Conservation (phyloP, 1,140 invertebrate genomes). For the Achroia grisella region DNA sequence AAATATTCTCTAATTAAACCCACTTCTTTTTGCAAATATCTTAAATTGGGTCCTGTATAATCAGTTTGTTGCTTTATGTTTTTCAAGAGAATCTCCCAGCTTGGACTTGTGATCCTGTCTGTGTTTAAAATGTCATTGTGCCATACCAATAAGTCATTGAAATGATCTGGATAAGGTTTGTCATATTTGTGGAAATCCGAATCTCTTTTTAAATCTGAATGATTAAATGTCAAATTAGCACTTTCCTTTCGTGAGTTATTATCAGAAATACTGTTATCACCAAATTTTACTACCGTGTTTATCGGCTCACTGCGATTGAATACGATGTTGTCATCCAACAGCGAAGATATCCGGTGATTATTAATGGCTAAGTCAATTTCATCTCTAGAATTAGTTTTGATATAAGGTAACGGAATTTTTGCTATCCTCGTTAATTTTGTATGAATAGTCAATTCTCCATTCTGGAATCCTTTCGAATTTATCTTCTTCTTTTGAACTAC, state of each 20-base stretch:
- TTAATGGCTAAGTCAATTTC: too few species aligned
- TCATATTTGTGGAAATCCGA: neutral
- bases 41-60: neutral
- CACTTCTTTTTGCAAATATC: too few species aligned
- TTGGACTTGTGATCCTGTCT: slow-evolving; percentile 11
- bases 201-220: neutral
- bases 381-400: neutral
- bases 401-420: neutral
- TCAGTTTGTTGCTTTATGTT: neutral
- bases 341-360: too few species aligned
- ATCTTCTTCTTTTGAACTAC: too few species aligned
- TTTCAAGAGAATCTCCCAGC: neutral
- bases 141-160: slow-evolving; percentile 30
- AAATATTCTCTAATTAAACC: too few species aligned
- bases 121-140: slow-evolving; percentile 27
- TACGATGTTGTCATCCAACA: too few species aligned
- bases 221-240: too few species aligned
- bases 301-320: too few species aligned
- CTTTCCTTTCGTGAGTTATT: too few species aligned
- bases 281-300: too few species aligned
- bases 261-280: too few species aligned
- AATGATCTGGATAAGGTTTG: slow-evolving; percentile 28
- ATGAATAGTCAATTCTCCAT: neutral
- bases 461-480: neutral
- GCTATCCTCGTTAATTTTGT: slow-evolving; percentile 2